phyloP scores from a whole-genome alignment of 2,888 invertebrate species.

The Cheilosia scutellata region DNA sequence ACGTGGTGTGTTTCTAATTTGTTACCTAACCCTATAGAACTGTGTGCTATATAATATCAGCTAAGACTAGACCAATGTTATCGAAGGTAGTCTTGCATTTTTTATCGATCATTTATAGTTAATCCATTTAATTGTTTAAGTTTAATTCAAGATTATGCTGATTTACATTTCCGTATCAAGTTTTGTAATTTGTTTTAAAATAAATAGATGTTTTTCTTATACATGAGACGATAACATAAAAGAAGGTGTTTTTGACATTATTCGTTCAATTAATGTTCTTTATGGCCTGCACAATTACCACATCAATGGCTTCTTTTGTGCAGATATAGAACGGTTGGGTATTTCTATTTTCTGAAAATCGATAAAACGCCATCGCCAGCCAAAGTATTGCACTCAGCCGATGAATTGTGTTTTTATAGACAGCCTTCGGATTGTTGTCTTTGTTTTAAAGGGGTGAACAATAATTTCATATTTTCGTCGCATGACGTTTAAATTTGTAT shows the following conservation, averaged over 20 bases:
- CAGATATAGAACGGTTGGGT: constrained; percentile 4
- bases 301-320: constrained; percentile 65
- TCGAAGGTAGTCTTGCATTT: neutral
- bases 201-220: too few relatives aligned
- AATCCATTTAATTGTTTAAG: constrained; percentile 15
- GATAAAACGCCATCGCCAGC: constrained; percentile 14
- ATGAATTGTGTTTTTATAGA: constrained; percentile 32
- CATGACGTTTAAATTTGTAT: neutral
- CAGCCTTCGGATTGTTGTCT: constrained; percentile 50
- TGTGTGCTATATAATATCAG: neutral
- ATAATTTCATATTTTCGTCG: constrained; percentile 5
- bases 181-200: neutral
- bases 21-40: constrained; percentile 1
- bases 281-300: constrained; percentile 51
- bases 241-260: neutral
- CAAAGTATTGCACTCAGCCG: neutral
- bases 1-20: neutral
- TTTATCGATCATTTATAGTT: constrained; percentile 1
- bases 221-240: too few relatives aligned
- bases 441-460: constrained; percentile 4
- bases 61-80: constrained; percentile 9
- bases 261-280: constrained; percentile 37
- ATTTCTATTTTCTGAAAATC: constrained; percentile 43
- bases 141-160: neutral
- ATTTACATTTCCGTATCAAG: constrained; percentile 3